Percentiles rank a stretch among this genome's conserved stretches.
These are phyloP conservation scores for Notamacropus eugenii DNA, from an alignment of 2,797 vertebrate species.

Conservation along the genomic window DNA sequence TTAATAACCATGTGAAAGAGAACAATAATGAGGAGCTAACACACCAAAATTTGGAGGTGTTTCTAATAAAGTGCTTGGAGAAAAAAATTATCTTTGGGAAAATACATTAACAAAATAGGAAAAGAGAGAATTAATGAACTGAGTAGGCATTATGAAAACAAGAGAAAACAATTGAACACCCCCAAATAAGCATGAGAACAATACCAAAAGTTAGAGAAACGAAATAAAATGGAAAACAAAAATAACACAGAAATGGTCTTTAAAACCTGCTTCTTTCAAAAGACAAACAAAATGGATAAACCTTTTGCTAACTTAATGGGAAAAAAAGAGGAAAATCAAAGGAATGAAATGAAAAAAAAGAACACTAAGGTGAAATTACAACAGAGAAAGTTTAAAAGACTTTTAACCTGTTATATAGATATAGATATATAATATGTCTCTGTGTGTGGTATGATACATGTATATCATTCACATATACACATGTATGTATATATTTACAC, in stretches of 20 bases:
- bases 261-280: background rate
- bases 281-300: background rate
- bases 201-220: background rate
- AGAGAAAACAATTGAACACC: background rate
- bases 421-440: too few relatives aligned
- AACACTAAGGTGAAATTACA: background rate
- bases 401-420: too few relatives aligned
- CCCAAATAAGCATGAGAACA: background rate
- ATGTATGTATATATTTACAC: background rate
- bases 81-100: background rate
- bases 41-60: background rate
- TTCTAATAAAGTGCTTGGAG: background rate
- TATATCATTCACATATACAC: background rate
- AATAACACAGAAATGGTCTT: background rate
- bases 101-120: background rate
- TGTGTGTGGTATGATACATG: too few relatives aligned
- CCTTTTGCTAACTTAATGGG: background rate
- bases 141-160: background rate
- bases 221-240: background rate
- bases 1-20: background rate
- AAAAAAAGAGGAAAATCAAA: background rate
- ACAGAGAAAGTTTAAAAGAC: background rate
- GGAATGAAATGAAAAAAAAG: background rate
- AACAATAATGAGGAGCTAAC: background rate
- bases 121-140: background rate